Percentiles rank a stretch among this genome's conserved stretches.
Conservation (phyloP, 2,797 vertebrate species). For the Glossophaga mutica region DNA sequence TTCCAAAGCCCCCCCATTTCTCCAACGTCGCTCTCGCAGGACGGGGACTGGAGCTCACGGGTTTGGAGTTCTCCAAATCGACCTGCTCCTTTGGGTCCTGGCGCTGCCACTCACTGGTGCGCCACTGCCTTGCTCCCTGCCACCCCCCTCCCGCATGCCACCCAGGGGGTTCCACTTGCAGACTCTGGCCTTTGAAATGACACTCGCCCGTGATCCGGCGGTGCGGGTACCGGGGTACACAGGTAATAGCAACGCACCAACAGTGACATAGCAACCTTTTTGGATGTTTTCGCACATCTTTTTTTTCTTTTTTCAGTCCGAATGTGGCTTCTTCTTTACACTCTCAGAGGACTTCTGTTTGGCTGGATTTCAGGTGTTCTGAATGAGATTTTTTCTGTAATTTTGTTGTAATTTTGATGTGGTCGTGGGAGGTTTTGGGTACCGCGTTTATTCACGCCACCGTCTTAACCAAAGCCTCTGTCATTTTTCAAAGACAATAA, state of each 20-base stretch:
- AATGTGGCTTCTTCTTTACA: background rate
- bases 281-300: too few species aligned
- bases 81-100: too few species aligned
- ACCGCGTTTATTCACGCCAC: background rate
- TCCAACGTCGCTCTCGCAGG: background rate
- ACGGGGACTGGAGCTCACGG: background rate
- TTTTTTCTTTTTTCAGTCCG: background rate
- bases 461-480: background rate
- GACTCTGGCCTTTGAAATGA: background rate
- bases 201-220: background rate
- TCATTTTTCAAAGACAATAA: background rate
- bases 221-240: too few species aligned
- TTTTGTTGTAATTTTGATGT: background rate
- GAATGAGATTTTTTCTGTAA: background rate
- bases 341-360: background rate
- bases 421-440: background rate
- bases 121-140: too few species aligned
- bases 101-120: too few species aligned
- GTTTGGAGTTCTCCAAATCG: background rate
- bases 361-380: background rate
- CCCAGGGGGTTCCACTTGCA: too few species aligned
- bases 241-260: too few species aligned
- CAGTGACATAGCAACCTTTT: too few species aligned
- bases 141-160: too few species aligned
- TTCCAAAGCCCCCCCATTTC: background rate